phyloP scores from a whole-genome alignment of 2,888 invertebrate species.

The Siphonodentalium dalli region DNA sequence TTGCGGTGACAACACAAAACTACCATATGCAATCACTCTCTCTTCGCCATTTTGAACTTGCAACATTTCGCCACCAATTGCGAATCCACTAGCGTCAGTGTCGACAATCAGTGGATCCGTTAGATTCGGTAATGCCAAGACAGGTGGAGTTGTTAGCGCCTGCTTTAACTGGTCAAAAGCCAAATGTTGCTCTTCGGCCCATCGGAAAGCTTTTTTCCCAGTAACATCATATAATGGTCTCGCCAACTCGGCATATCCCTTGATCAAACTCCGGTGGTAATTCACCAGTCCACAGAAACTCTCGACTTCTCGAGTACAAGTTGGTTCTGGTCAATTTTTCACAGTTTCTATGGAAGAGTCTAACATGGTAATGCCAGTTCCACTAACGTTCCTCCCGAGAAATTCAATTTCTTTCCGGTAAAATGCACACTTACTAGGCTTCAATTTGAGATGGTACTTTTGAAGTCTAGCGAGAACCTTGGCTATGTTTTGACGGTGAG shows the following conservation, averaged over 20 bases:
- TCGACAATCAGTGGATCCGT: not conserved
- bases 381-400: not conserved
- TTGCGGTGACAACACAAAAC: not conserved
- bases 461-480: slow-evolving; percentile 3
- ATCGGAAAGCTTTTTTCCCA: not conserved
- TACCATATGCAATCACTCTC: slow-evolving; percentile 8
- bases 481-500: slow-evolving; percentile 6
- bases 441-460: slow-evolving; percentile 13
- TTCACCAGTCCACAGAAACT: not conserved
- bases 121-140: not conserved
- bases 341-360: not conserved
- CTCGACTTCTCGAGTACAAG: not conserved
- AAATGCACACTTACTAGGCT: slow-evolving; percentile 11
- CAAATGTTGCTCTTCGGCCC: not conserved
- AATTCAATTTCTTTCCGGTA: not conserved
- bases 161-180: not conserved
- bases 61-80: slow-evolving; percentile 7
- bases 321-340: slow-evolving; percentile 1
- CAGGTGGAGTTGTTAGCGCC: not conserved
- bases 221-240: no score
- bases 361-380: not conserved
- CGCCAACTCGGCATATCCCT: not conserved
- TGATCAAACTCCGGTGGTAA: not conserved
- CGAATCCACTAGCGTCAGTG: slow-evolving; percentile 1
- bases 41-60: slow-evolving; percentile 14